phyloP scores from a whole-genome alignment of 2,888 invertebrate genomes.

The Lypha dubia region DNA sequence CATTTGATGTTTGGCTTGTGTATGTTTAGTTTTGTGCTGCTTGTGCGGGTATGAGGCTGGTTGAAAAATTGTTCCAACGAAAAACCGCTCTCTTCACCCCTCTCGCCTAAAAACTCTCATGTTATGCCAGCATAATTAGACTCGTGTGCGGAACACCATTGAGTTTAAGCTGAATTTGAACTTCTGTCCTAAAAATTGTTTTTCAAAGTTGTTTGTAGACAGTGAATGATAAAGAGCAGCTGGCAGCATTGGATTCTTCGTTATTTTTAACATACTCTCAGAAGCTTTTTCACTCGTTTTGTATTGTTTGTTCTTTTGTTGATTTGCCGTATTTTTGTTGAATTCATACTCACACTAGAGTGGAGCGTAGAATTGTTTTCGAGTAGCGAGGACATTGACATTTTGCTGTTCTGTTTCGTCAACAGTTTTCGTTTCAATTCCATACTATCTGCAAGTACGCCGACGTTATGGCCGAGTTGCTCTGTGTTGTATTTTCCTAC shows the following conservation, averaged over 20 bases:
- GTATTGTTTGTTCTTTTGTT: constrained; percentile 31
- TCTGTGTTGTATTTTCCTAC: constrained; percentile 32
- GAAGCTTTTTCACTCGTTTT: constrained; percentile 39
- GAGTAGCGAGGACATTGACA: constrained; percentile 81
- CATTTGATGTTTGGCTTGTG: no score
- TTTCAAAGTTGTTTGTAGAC: no score
- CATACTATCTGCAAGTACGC: constrained; percentile 43
- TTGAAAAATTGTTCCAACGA: no score
- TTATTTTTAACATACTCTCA: constrained; percentile 30
- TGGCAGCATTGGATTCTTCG: not conserved
- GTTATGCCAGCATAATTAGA: no score
- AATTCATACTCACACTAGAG: constrained; percentile 42
- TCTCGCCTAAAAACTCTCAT: no score
- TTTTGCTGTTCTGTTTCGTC: constrained; percentile 82
- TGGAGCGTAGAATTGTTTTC: constrained; percentile 57
- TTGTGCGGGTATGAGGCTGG: no score
- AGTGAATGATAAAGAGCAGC: no score
- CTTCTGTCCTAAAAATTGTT: no score
- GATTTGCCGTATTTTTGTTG: constrained; percentile 38
- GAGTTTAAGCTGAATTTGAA: no score
- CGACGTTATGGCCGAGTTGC: constrained; percentile 40
- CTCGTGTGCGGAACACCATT: no score
- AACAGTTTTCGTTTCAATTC: constrained; percentile 76
- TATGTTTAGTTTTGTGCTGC: no score
- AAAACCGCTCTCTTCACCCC: no score